Base-by-base conservation (phyloP, 2,113 vertebrate genomes). In the Pseudonaja textilis region DNA sequence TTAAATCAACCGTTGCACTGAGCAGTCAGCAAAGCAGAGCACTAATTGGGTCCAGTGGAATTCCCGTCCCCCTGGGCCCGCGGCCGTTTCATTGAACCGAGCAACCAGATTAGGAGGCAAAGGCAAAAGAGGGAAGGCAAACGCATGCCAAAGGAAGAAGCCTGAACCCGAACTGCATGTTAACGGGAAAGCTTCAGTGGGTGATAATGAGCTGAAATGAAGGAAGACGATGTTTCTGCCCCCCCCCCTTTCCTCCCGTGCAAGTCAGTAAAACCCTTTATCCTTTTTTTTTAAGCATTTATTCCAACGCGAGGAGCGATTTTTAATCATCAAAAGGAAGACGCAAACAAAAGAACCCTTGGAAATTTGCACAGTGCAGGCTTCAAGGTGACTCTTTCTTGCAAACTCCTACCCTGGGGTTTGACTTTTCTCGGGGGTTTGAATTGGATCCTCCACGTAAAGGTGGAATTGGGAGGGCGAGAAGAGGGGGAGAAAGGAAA, bases 41-140 rank as follows among this genome's bases (percentile, higher is more conserved):
- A 97, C 97, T 98, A 98, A 98, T 97, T 98, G 97, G 97, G 97
- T 98, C 97, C 97, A 97, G 96, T 97, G 97, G 97, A 98, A 97
- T 97, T 97, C 96, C 94, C 55, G 64, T 93, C 96, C 89, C 96
- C 96, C 22, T 12, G 96, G 94, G 97, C 97, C 94, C 34, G 69
- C 96, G 94, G 96, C 94, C 96, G 95, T 94, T 96, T 96, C 96
- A 93, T 94, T 94, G 94, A 94, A 96, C 96, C 94, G 94, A 95
- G 94, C 93, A 16, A 91, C 94, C 91, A 89, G 94, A 92, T 90
- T 90, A 50, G 94, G 88, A 50, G 95, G 69, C 91, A 89, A 87
- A 92, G 93, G 89, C 11, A 85, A 93, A 94, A 26, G 9, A 2
- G 23, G 69, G 64, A 16, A 29, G 42, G 20, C 3, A 54, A 93